Evolutionary conservation across 1,140 invertebrate genomes (phyloP).

Genomic region (Choristoneura fumiferana): DNA sequence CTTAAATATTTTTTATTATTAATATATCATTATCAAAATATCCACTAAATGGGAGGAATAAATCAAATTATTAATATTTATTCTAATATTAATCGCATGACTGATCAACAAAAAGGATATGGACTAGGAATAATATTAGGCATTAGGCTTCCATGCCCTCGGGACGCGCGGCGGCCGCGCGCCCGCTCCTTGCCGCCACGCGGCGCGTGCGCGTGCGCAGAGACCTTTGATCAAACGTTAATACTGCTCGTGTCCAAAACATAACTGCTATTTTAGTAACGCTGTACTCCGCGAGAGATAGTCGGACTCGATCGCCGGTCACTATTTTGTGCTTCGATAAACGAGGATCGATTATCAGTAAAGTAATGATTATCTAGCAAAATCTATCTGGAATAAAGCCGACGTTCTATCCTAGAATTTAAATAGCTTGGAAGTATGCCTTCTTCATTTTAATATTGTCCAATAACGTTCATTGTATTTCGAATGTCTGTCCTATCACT

Average conservation of each 20-base stretch:
- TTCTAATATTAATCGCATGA: constrained; percentile 78
- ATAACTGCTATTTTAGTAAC: no score
- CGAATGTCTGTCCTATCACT: constrained; percentile 63
- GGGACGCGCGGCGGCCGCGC: constrained; percentile 22
- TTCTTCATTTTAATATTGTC: constrained; percentile 72
- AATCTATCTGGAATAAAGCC: constrained; percentile 77
- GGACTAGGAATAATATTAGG: constrained; percentile 77
- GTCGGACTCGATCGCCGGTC: constrained; percentile 67
- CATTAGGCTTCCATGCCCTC: constrained; percentile 61
- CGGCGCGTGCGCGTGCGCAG: no score
- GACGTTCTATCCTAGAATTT: constrained; percentile 72
- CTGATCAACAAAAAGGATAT: constrained; percentile 78
- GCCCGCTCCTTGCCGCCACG: neutral
- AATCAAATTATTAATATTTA: constrained; percentile 78
- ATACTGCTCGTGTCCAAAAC: no score
- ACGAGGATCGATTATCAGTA: constrained; percentile 59
- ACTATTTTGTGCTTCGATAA: constrained; percentile 72
- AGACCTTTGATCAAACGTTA: no score
- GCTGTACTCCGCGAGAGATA: constrained; percentile 31
- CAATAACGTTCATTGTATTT: constrained; percentile 68
- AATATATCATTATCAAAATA: constrained; percentile 79
- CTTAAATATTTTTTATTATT: constrained; percentile 79
- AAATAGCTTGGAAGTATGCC: constrained; percentile 74
- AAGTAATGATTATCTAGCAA: constrained; percentile 73
- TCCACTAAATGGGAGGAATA: constrained; percentile 78